These are phyloP conservation scores for Drosophila ogumai DNA, from an alignment of 1,140 invertebrate species.

Conservation along the genomic window DNA sequence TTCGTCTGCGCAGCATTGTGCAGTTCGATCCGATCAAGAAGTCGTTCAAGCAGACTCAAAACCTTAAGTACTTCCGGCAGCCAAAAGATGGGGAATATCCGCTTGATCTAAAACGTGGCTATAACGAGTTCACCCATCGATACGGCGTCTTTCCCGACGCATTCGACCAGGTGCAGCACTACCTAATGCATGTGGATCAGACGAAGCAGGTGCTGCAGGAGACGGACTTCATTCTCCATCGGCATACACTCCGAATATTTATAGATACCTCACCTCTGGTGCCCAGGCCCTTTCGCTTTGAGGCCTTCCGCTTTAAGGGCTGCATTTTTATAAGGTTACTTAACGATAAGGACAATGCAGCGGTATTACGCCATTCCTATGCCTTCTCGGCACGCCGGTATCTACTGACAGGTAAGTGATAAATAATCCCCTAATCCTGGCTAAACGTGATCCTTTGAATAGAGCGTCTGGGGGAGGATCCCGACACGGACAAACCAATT, in stretches of 20 bases:
- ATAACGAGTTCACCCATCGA: not conserved
- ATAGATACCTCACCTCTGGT: not conserved
- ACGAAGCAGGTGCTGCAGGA: not conserved
- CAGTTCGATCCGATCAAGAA: not conserved
- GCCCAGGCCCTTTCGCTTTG: not conserved
- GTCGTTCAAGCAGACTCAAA: not conserved
- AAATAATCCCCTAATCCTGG: fast-evolving
- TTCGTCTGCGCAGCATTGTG: not conserved
- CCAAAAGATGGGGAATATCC: not conserved
- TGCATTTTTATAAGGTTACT: slow-evolving; percentile 18
- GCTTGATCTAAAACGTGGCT: not conserved
- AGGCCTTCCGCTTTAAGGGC: slow-evolving; percentile 8
- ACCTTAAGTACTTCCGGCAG: slow-evolving; percentile 6
- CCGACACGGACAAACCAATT: not conserved
- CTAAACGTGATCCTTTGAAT: no score
- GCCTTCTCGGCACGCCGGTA: slow-evolving; percentile 27
- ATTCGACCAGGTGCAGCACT: not conserved
- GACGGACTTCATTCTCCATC: slow-evolving; percentile 7
- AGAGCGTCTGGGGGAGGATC: slow-evolving; percentile 8
- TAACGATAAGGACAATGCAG: fast-evolving
- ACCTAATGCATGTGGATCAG: not conserved
- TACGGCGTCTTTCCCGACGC: not conserved
- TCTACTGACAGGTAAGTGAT: slow-evolving; percentile 20
- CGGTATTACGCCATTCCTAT: not conserved
- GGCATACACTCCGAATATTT: not conserved